Percentiles rank a stretch among this genome's conserved stretches.
Evolutionary conservation across 2,113 vertebrate species (phyloP).

Genomic region (Triplophysa tibetana): DNA sequence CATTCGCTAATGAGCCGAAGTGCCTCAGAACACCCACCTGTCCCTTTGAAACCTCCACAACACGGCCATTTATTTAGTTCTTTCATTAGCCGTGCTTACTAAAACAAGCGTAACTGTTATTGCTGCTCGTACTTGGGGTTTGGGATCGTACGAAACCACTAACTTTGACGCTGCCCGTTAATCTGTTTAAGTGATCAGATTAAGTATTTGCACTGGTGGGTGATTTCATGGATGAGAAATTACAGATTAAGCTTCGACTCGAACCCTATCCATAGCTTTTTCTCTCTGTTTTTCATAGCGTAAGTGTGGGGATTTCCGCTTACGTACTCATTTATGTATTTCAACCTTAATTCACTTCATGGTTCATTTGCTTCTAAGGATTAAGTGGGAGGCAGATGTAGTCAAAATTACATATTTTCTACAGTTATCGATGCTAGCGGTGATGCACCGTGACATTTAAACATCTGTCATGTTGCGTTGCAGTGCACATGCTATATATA

Average conservation of each 20-base stretch:
- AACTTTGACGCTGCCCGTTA: not conserved
- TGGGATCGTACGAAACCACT: not conserved
- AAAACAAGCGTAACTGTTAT: not conserved
- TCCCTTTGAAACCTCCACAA: conserved; percentile 37
- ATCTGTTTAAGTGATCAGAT: too few species aligned
- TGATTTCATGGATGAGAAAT: too few species aligned
- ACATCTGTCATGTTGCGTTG: conserved; percentile 25
- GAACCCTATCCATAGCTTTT: too few species aligned
- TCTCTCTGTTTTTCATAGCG: too few species aligned
- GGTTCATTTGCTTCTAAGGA: too few species aligned
- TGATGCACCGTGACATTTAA: conserved; percentile 29
- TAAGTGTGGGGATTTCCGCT: too few species aligned
- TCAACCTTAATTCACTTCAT: too few species aligned
- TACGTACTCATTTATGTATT: too few species aligned
- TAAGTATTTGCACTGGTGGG: too few species aligned
- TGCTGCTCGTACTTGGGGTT: not conserved
- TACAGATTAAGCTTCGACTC: too few species aligned
- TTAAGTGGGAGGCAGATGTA: conserved; percentile 1
- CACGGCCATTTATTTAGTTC: conserved; percentile 34
- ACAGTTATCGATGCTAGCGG: not conserved
- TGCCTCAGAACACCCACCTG: conserved; percentile 54
- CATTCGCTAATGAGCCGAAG: conserved; percentile 65
- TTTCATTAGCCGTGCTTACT: not conserved
- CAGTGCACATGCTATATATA: not conserved
- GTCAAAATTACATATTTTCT: conserved; percentile 49